Percentiles rank a stretch among this genome's conserved stretches.
Evolutionary conservation across 2,888 invertebrate species (phyloP).

Genomic region (Conistra vaccinii): DNA sequence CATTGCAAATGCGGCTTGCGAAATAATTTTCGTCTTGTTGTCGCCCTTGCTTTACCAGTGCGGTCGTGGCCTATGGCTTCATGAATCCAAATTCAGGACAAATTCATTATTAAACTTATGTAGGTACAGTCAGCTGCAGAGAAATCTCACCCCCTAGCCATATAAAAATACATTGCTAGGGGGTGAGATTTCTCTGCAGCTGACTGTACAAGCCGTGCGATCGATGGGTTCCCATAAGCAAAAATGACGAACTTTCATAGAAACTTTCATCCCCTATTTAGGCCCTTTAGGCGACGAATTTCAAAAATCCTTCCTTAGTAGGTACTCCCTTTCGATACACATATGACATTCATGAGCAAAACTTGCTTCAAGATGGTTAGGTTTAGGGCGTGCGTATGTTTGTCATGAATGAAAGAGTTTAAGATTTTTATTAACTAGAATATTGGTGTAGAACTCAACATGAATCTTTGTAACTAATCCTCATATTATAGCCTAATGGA

Average conservation of each 20-base stretch:
- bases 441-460: neutral
- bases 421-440: neutral
- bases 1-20: conserved; percentile 39
- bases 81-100: conserved; percentile 25
- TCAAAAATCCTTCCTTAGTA: neutral
- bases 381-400: neutral
- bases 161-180: too few species aligned
- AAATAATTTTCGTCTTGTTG: conserved; percentile 41
- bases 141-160: too few species aligned
- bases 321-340: neutral
- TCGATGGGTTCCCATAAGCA: neutral
- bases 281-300: neutral
- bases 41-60: conserved; percentile 23
- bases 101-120: conserved; percentile 12
- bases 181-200: too few species aligned
- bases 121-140: too few species aligned
- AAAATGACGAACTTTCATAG: neutral
- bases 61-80: conserved; percentile 21
- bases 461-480: neutral
- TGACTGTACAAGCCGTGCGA: neutral
- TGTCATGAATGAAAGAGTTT: neutral
- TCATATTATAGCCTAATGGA: neutral
- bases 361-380: neutral
- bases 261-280: neutral
- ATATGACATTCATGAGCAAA: neutral